Evolutionary conservation across 2,797 vertebrate genomes (phyloP).

Genomic region (Rhynchonycteris naso): DNA sequence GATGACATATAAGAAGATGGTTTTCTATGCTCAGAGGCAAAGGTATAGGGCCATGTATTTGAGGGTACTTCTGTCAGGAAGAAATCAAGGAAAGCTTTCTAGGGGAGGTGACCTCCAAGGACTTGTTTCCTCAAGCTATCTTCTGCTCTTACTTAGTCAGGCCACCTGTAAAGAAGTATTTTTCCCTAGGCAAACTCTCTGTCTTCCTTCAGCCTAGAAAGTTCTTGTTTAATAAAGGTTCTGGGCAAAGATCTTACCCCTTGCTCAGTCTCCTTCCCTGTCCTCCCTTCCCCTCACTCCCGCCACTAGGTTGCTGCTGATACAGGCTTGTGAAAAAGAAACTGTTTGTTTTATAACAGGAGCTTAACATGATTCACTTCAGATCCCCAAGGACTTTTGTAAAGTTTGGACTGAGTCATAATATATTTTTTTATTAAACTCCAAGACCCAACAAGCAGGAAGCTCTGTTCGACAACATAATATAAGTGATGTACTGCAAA

Average conservation of each 20-base stretch:
- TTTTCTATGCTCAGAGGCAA: not conserved
- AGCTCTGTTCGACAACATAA: slow-evolving; percentile 70
- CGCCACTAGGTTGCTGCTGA: not conserved
- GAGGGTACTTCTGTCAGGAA: not conserved
- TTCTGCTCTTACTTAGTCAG: not conserved
- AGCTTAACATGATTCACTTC: slow-evolving; percentile 78
- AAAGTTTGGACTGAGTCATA: slow-evolving; percentile 80
- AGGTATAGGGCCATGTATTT: not conserved
- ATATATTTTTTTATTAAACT: slow-evolving; percentile 80
- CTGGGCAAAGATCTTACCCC: not conserved
- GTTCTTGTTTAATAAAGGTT: not conserved
- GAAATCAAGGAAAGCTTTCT: slow-evolving; percentile 31
- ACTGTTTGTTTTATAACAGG: slow-evolving; percentile 79
- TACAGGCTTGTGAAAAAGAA: slow-evolving; percentile 65
- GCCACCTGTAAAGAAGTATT: not conserved
- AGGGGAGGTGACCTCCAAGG: not conserved
- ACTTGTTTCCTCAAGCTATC: not conserved
- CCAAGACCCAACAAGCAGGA: slow-evolving; percentile 77
- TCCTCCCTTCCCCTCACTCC: not conserved
- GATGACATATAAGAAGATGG: not conserved
- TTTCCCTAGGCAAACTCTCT: not conserved
- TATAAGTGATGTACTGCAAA: slow-evolving; percentile 68
- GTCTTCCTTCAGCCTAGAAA: not conserved
- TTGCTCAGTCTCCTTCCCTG: not conserved
- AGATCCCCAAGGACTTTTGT: slow-evolving; percentile 76